These are phyloP conservation scores for Phortica variegata DNA, from an alignment of 1,140 invertebrate genomes.

Conservation along the genomic window DNA sequence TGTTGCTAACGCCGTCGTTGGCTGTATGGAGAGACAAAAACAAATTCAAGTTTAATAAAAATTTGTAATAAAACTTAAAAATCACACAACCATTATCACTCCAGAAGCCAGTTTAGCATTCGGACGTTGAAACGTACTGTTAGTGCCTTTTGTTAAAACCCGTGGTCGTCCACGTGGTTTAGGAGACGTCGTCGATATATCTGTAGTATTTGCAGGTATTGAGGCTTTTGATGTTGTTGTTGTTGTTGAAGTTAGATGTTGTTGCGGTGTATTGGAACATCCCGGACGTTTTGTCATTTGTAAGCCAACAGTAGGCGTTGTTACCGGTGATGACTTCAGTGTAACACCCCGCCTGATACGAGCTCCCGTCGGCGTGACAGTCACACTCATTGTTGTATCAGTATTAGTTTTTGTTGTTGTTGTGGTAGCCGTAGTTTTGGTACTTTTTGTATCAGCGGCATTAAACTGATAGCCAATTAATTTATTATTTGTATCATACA, in stretches of 20 bases:
- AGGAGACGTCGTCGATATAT: not conserved
- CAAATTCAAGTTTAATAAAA: too few species aligned
- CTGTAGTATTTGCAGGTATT: too few species aligned
- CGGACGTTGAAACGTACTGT: too few species aligned
- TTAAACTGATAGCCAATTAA: conserved; percentile 32
- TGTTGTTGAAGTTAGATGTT: too few species aligned
- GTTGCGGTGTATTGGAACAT: not conserved
- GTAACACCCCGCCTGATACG: not conserved
- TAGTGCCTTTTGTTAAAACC: too few species aligned
- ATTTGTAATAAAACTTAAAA: too few species aligned
- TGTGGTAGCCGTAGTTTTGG: not conserved
- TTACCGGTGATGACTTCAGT: not conserved
- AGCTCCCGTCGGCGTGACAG: not conserved
- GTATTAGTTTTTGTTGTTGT: not conserved
- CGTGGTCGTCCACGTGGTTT: too few species aligned
- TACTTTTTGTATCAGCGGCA: not conserved
- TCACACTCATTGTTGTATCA: not conserved
- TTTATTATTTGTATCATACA: conserved; percentile 25
- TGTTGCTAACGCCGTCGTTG: not conserved
- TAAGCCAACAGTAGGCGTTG: not conserved
- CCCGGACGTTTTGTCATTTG: not conserved
- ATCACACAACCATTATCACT: too few species aligned
- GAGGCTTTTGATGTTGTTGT: too few species aligned
- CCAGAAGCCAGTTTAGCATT: too few species aligned
- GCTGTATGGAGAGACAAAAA: not conserved